phyloP scores from a whole-genome alignment of 2,888 invertebrate genomes.

The Chloroclystis v-ata region DNA sequence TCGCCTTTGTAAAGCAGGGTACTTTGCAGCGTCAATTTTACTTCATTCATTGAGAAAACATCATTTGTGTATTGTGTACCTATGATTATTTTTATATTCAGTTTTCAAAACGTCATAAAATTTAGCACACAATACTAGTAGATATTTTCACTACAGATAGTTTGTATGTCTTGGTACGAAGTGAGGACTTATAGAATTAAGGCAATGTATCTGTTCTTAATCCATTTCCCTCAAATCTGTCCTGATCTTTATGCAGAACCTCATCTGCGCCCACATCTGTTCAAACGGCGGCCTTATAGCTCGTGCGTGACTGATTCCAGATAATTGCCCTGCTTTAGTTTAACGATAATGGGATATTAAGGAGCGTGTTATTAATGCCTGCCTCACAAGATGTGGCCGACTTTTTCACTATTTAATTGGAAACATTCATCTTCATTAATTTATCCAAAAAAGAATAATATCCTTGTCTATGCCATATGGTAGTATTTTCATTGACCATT shows the following conservation, averaged over 20 bases:
- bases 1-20: constrained; percentile 5
- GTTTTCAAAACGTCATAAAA: too few species aligned
- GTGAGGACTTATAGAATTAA: too few species aligned
- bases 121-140: too few species aligned
- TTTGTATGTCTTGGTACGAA: too few species aligned
- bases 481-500: background rate
- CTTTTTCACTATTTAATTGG: constrained; percentile 18
- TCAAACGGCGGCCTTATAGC: constrained; percentile 25
- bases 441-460: background rate
- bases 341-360: constrained; percentile 53
- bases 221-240: background rate
- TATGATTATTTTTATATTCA: too few species aligned
- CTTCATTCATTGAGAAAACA: background rate
- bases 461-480: background rate
- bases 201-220: too few species aligned
- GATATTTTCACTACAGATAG: too few species aligned
- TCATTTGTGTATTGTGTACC: too few species aligned
- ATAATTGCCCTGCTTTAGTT: constrained; percentile 35
- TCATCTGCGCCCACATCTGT: constrained; percentile 9
- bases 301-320: constrained; percentile 59
- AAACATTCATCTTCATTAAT: constrained; percentile 21
- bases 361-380: constrained; percentile 58
- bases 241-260: constrained; percentile 8
- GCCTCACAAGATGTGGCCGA: constrained; percentile 13
- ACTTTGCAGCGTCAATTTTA: constrained; percentile 15